A percentile compares a stretch with the other conserved stretches of the same genome.
Evolutionary conservation across 2,888 invertebrate genomes (phyloP).

Genomic region (Troilus luridus): DNA sequence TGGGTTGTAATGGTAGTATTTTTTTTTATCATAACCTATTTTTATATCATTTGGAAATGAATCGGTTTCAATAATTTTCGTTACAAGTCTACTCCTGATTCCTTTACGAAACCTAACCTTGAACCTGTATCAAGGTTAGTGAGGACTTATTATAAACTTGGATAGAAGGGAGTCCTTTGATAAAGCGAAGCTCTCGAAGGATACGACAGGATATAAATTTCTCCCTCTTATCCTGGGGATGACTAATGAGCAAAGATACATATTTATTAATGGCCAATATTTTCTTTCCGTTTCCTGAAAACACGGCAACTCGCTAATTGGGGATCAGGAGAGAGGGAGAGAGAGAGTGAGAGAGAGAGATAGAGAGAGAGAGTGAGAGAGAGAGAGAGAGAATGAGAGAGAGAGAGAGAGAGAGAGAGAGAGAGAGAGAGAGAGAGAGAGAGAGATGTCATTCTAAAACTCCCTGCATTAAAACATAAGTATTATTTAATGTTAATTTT

Average conservation of each 20-base stretch:
- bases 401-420: no score
- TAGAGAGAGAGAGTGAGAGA: no score
- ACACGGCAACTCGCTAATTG: neutral
- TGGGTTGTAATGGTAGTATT: no score
- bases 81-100: no score
- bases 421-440: neutral
- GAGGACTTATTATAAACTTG: neutral
- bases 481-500: neutral
- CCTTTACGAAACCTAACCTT: no score
- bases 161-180: neutral
- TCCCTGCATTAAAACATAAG: neutral
- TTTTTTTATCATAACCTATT: no score
- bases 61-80: no score
- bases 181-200: neutral
- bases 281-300: conserved; percentile 8
- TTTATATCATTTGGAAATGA: no score
- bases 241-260: conserved; percentile 23
- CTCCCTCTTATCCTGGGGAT: neutral
- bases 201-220: neutral
- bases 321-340: neutral
- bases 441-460: neutral
- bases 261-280: conserved; percentile 31
- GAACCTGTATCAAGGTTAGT: neutral
- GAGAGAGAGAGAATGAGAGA: no score
- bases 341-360: neutral